These are phyloP conservation scores for Lepus americanus DNA, from an alignment of 2,113 vertebrate species.

Conservation along the genomic window DNA sequence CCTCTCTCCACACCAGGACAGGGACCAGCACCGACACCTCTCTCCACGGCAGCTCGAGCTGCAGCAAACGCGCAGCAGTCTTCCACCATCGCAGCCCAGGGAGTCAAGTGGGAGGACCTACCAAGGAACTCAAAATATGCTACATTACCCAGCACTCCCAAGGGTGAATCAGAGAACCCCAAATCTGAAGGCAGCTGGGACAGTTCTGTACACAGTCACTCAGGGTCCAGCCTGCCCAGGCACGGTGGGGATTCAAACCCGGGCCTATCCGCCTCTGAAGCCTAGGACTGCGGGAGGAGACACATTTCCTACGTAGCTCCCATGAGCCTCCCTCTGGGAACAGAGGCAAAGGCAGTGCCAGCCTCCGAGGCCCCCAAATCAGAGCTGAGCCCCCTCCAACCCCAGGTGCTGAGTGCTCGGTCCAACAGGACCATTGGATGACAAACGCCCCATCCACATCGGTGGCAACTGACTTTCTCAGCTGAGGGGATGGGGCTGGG, in stretches of 20 bases:
- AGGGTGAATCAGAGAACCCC: no score
- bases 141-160: no score
- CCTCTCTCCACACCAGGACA: background rate
- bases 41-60: background rate
- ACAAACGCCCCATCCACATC: background rate
- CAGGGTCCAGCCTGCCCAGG: background rate
- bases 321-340: background rate
- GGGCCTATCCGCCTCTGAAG: background rate
- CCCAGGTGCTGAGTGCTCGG: background rate
- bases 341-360: background rate
- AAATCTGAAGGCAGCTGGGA: background rate
- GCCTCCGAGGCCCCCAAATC: background rate
- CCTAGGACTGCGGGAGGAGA: background rate
- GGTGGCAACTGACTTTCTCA: accelerated
- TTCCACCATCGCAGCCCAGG: background rate
- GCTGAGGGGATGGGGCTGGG: no score
- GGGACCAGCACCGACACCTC: no score
- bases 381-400: background rate
- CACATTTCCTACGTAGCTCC: background rate
- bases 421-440: background rate
- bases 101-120: background rate
- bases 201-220: background rate
- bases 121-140: background rate
- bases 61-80: no score
- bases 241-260: no score